These are phyloP conservation scores for Caranx ignobilis DNA, from an alignment of 2,113 vertebrate species.

Conservation along the genomic window DNA sequence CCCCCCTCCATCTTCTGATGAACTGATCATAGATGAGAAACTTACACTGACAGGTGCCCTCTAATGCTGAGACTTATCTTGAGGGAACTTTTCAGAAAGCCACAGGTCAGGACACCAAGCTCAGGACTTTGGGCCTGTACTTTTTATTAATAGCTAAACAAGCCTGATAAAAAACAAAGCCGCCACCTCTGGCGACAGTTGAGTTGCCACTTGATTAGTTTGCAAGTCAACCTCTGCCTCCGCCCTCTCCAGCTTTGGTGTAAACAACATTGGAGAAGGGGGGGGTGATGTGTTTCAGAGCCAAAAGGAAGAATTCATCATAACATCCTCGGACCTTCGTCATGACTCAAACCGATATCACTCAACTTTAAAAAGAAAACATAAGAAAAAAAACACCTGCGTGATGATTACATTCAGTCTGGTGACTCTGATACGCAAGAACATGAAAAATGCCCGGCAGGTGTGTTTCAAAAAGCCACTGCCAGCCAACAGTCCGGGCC, in stretches of 20 bases:
- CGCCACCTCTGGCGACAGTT: constrained; percentile 65
- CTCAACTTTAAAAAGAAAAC: too few relatives aligned
- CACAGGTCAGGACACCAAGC: constrained; percentile 50
- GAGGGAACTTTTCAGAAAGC: too few relatives aligned
- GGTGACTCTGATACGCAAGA: constrained; percentile 4
- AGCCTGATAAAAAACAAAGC: constrained; percentile 73
- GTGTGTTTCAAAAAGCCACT: constrained; percentile 62
- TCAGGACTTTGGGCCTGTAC: constrained; percentile 26
- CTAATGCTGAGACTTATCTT: constrained; percentile 17
- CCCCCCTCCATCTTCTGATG: constrained; percentile 26
- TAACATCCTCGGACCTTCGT: background rate
- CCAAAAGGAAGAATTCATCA: background rate
- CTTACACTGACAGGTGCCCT: constrained; percentile 40
- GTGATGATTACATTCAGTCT: background rate
- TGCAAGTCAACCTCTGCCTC: constrained; percentile 78
- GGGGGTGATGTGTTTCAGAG: background rate
- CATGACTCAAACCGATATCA: background rate
- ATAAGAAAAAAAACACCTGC: background rate
- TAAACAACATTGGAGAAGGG: constrained; percentile 62
- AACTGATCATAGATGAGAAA: constrained; percentile 33
- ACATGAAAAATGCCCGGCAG: constrained; percentile 15
- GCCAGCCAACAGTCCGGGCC: constrained; percentile 15
- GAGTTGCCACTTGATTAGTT: constrained; percentile 77
- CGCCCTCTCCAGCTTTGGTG: constrained; percentile 46
- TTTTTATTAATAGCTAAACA: constrained; percentile 77